Base-by-base conservation (phyloP, 2,113 vertebrate species). In the Harpagus bidentatus region DNA sequence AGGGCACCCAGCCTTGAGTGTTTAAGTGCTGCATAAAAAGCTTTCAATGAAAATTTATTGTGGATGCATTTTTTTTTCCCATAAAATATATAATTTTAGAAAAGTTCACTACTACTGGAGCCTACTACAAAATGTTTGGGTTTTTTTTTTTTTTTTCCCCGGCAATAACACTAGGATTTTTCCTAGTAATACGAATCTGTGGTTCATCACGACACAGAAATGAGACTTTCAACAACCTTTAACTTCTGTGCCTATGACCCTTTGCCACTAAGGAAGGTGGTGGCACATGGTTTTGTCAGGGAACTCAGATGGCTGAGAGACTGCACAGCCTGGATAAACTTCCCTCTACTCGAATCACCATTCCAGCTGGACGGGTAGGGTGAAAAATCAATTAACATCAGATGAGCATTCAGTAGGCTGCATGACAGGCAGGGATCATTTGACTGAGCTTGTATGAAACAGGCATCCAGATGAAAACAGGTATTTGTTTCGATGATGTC, bases 11-110 rank as follows among this genome's bases (percentile, higher is more conserved):
- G 84, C 79, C 74, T 71, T 79, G 65, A 93, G 93, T 31, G 25
- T 88, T 91, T 94, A 92, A 94, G 47, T 86, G 86, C 70, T 95
- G 43, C 85, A 92, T 91, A 95, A 96, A 93, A 89, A 92, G 17
- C 47, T 93, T 94, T 88, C 94, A 67, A 61, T 56, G 71, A 97
- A 97, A 96, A 96, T 93, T 95, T 95, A 96, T 62, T 63, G 69
- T 87, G 80, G 79, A 73, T 73, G 56, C 28, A 31, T 78, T 71
- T 90, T 80, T 52, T 63, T 63, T 65, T 70, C 10, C 53, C 53
- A 86, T 23, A 93, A 96, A 95, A 95, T 12, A 81, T 2, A 7
- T 47, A 9, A 47, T 90, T 87, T 82, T 63, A 72, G 83, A 86
- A 58, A 96, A 90, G 53, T 52, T 84, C 50, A 50, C 82, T 70